Evolutionary conservation across 2,797 vertebrate genomes (phyloP).

Genomic region (Platalea minor): DNA sequence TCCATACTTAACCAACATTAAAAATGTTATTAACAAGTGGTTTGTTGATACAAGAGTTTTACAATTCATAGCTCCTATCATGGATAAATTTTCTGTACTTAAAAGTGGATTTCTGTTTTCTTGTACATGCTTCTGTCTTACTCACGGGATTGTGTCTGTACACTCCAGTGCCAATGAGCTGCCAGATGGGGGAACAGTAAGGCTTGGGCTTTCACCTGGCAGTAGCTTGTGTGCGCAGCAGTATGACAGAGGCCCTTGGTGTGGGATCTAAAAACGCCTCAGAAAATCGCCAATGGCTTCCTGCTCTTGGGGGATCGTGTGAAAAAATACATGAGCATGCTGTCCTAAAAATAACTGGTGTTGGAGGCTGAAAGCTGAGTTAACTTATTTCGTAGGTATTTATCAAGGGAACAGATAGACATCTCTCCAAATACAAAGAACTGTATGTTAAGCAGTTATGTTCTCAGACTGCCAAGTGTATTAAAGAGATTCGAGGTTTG

Average conservation of each 20-base stretch:
- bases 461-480: neutral
- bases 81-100: neutral
- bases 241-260: accelerated
- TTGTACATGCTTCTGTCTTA: accelerated
- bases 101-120: neutral
- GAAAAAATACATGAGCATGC: neutral
- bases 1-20: neutral
- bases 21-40: accelerated
- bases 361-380: neutral
- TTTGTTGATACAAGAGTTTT: neutral
- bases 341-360: neutral
- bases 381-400: neutral
- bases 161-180: neutral
- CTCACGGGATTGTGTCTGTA: accelerated
- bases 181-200: neutral
- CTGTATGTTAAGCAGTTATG: neutral
- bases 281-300: accelerated
- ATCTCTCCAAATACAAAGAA: neutral
- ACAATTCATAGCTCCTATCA: neutral
- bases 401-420: neutral
- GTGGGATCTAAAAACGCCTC: neutral
- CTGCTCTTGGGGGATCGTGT: neutral
- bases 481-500: neutral
- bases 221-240: accelerated
- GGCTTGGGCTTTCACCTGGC: neutral